Evolutionary conservation across 2,113 vertebrate species (phyloP), one percentile per base, ranked within the genome.

Genomic region (Lanius ludovicianus): DNA sequence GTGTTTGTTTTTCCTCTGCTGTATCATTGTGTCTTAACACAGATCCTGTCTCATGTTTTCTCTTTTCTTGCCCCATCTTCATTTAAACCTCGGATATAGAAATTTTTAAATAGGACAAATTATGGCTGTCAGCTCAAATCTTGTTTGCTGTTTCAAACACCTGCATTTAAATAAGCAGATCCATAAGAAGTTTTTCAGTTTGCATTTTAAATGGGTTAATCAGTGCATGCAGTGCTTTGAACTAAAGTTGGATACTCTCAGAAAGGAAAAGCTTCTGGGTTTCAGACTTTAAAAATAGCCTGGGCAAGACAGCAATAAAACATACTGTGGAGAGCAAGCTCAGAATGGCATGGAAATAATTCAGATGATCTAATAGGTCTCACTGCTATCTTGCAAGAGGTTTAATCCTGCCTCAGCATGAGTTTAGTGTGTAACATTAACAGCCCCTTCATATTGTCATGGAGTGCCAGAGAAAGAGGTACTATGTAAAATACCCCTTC

Each of bases 331-430:
- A 68, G 82, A 86, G 60, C 90, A 70, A 93, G 87, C 91, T 95
- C 76, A 60, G 73, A 95, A 95, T 87, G 94, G 92, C 95, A 90
- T 84, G 92, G 95, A 96, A 93, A 69, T 95, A 93, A 94, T 94
- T 93, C 49, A 91, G 90, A 94, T 97, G 83, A 89, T 90, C 95
- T 97, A 93, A 95, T 82, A 95, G 79, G 84, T 70, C 93, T 94
- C 81, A 46, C 37, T 87, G 64, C 92, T 90, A 15, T 92, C 81
- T 84, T 91, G 60, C 80, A 41, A 73, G 70, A 84, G 82, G 31
- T 90, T 75, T 88, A 89, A 78, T 89, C 55, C 25, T 95, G 69
- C 68, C 52, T 91, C 77, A 59, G 62, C 28, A 0, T 31, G 60
- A 59, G 56, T 67, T 96, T 18, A n/a, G 63, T 76, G 56, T 62